Percentiles rank a stretch among this genome's conserved stretches.
These are phyloP conservation scores for Pavo muticus DNA, from an alignment of 2,113 vertebrate species.

Conservation along the genomic window DNA sequence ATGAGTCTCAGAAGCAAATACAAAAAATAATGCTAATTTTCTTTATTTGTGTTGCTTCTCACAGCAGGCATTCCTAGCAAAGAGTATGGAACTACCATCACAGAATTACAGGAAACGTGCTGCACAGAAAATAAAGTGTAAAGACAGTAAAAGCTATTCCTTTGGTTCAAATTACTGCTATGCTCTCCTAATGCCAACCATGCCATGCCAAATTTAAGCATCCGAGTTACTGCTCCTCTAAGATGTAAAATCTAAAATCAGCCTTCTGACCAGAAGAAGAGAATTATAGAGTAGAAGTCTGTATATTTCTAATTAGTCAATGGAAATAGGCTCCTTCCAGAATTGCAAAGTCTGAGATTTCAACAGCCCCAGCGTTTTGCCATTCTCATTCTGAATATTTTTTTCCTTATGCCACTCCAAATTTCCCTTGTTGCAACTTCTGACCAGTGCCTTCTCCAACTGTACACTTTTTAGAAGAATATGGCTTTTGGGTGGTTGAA, in stretches of 20 bases:
- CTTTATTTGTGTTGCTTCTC: neutral
- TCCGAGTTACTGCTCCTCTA: neutral
- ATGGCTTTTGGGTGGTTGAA: neutral
- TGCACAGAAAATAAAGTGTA: conserved; percentile 8
- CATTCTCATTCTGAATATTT: neutral
- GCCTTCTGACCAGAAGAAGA: neutral
- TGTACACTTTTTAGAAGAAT: neutral
- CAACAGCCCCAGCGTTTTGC: neutral
- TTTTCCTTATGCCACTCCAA: neutral
- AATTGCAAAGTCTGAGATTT: neutral
- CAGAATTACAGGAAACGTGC: conserved; percentile 16
- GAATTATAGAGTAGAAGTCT: neutral
- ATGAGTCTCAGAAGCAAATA: neutral
- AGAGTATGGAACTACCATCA: neutral
- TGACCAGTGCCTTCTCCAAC: neutral
- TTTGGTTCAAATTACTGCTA: neutral
- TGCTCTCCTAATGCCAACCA: neutral
- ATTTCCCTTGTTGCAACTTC: neutral
- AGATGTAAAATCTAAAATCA: neutral
- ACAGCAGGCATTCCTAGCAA: neutral
- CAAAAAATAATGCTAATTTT: conserved; percentile 26
- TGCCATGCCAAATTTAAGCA: neutral
- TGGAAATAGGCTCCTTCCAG: neutral
- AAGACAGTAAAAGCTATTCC: conserved; percentile 20
- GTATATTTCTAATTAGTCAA: neutral